These are phyloP conservation scores for Eidolon dupreanum DNA, from an alignment of 2,797 vertebrate species.

Conservation along the genomic window DNA sequence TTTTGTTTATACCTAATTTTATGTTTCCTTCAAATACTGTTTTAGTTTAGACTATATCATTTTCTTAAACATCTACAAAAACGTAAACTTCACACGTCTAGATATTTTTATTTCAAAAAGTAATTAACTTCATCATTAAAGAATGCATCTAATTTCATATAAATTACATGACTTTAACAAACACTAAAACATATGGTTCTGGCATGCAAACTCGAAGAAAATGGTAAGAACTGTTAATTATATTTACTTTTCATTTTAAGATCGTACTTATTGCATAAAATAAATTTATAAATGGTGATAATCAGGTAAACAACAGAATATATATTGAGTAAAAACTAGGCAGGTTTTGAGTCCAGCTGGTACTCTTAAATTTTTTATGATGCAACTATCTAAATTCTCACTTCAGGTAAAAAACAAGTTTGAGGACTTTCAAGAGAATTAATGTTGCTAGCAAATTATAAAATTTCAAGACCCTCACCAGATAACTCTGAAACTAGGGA, in stretches of 20 bases:
- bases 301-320: constrained; percentile 22
- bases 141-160: background rate
- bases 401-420: background rate
- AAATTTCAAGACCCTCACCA: background rate
- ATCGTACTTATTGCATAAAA: background rate
- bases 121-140: background rate
- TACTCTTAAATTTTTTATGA: constrained; percentile 40
- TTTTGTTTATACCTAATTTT: background rate
- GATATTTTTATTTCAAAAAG: background rate
- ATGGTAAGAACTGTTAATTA: background rate
- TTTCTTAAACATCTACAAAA: background rate
- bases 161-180: background rate
- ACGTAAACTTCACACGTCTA: background rate
- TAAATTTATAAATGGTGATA: constrained; percentile 8
- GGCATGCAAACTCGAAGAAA: background rate
- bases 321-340: background rate
- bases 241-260: background rate
- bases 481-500: background rate
- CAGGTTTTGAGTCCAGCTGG: constrained; percentile 46
- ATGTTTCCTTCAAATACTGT: background rate
- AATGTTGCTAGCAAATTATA: background rate
- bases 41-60: background rate
- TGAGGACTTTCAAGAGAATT: background rate
- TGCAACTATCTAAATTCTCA: background rate
- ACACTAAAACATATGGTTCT: background rate